A percentile compares a stretch with the other conserved stretches of the same genome.
phyloP scores from a whole-genome alignment of 1,140 invertebrate genomes.

The Harpegnathos saltator region DNA sequence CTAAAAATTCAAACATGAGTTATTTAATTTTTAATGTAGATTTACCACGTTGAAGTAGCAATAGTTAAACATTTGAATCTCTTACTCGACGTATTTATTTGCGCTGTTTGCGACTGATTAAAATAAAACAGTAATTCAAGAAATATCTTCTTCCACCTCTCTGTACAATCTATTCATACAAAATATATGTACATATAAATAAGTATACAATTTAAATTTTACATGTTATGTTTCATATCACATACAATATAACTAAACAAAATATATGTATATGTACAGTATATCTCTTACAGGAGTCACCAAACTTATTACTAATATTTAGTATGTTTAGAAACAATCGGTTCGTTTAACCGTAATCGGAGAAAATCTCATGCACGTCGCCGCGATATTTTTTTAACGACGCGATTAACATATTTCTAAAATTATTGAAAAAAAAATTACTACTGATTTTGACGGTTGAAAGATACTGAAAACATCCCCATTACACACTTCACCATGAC shows the following conservation, averaged over 20 bases:
- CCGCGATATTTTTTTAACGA: slow-evolving; percentile 6
- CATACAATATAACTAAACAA: slow-evolving; percentile 35
- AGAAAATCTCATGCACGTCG: not conserved
- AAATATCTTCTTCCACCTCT: slow-evolving; percentile 1
- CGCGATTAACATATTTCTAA: not conserved
- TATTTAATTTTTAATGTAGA: no score
- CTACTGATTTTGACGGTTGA: not conserved
- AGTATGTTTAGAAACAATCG: slow-evolving; percentile 13
- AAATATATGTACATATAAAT: slow-evolving; percentile 62
- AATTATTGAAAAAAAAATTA: slow-evolving; percentile 6
- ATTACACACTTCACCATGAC: not conserved
- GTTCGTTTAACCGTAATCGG: slow-evolving; percentile 3
- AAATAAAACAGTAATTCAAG: no score
- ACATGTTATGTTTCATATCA: slow-evolving; percentile 20
- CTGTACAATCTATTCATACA: slow-evolving; percentile 60
- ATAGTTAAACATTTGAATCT: no score
- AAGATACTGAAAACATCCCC: not conserved
- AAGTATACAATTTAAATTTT: slow-evolving; percentile 21
- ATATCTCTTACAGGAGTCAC: slow-evolving; percentile 28
- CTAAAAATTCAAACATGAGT: no score
- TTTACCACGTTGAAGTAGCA: no score
- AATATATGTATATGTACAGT: slow-evolving; percentile 26
- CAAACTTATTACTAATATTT: slow-evolving; percentile 8
- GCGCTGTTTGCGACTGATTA: no score
- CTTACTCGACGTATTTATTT: no score